phyloP scores from a whole-genome alignment of 2,797 vertebrate genomes.

The Cuniculus paca region DNA sequence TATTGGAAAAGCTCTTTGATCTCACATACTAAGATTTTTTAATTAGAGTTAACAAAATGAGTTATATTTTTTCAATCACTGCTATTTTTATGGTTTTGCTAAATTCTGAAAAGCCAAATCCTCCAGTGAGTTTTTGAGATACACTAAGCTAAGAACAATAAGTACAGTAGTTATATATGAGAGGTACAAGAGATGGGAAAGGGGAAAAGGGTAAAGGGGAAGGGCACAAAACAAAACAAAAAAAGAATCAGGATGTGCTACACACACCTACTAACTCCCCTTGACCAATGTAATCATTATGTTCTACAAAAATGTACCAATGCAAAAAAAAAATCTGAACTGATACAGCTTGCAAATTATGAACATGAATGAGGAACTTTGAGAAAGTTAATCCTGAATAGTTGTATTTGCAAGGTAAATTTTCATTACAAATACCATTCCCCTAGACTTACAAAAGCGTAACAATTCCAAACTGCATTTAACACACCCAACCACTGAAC shows the following conservation, averaged over 20 bases:
- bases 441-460: not conserved
- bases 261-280: not conserved
- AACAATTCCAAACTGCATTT: not conserved
- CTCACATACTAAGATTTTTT: constrained; percentile 54
- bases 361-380: not conserved
- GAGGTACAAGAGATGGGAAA: not conserved
- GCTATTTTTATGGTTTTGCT: not conserved
- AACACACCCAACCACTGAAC: no score
- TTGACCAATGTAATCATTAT: not conserved
- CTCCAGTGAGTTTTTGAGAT: not conserved
- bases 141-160: not conserved
- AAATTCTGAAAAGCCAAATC: not conserved
- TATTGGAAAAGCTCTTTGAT: constrained; percentile 80
- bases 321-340: not conserved
- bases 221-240: not conserved
- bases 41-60: constrained; percentile 59
- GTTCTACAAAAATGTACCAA: not conserved
- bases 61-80: not conserved
- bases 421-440: not conserved
- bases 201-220: no score
- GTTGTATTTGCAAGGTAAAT: not conserved
- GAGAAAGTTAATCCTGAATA: not conserved
- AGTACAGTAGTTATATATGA: not conserved
- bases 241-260: not conserved
- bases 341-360: not conserved